Base-by-base conservation (phyloP, 2,797 vertebrate species). In the Natrix natrix region DNA sequence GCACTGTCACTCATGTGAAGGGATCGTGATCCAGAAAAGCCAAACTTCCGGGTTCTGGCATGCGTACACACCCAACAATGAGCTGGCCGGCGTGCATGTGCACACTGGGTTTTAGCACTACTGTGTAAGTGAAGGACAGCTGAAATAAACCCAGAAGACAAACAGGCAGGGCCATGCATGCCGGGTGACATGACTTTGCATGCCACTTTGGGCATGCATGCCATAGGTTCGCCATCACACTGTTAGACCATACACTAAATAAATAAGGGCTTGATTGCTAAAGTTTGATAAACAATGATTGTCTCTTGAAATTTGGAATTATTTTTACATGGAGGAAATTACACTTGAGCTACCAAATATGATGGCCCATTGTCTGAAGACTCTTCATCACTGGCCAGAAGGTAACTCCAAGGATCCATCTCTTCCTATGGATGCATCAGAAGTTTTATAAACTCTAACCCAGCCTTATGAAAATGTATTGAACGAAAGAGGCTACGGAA, bases 391-490 rank as follows among this genome's bases (percentile, higher is more conserved):
- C 8, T 83, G 37, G 74, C 43, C 22, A 55, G 8, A 86, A 90
- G n/a, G 43, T 8, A 17, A 94, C 90, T 88, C 66, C 86, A 94
- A 93, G 28, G 88, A 61, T 92, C 90, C 86, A 56, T 89, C 66
- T 52, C 87, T 94, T 94, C 88, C 93, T 69, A 94, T 96, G 95
- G 91, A 56, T 91, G 1, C 90, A 78, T 94, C 54, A 5, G 37
- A 48, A 24, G 90, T 95, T 95, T 95, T 94, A 54, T 95, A 92
- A 94, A 93, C 61, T 1, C 0, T 93, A 94, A 94, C 92, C 92
- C 93, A 95, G 93, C 83, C 86, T 95, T 95, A 93, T 78, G 63
- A 94, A 95, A 90, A 95, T 87, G 92, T 52, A 61, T 93, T 4
- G 13, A 90, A 69, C 74, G 92, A 89, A 95, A 94, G 93, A 89